A percentile compares a stretch with the other conserved stretches of the same genome.
Evolutionary conservation across 1,140 invertebrate genomes (phyloP).

Genomic region (Asbolus verrucosus): DNA sequence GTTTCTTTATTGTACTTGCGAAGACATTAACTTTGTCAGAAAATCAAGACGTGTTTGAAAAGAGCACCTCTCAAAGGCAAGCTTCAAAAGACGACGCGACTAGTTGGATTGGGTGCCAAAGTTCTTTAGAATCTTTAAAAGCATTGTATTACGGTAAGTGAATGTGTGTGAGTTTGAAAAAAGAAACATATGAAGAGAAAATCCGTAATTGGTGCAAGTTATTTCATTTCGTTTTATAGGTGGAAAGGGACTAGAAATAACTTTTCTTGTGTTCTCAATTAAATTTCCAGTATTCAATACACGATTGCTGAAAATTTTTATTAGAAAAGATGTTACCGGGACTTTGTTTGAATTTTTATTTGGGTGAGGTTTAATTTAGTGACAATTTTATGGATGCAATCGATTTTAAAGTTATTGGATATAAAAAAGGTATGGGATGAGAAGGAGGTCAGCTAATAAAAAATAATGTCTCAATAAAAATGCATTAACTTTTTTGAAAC

Average conservation of each 20-base stretch:
- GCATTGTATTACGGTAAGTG: background rate
- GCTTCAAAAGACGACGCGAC: constrained; percentile 13
- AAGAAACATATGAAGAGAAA: too few species aligned
- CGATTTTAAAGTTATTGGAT: constrained; percentile 19
- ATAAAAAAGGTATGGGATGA: constrained; percentile 1
- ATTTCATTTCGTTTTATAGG: too few species aligned
- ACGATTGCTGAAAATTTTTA: background rate
- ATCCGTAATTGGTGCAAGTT: too few species aligned
- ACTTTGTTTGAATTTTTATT: background rate
- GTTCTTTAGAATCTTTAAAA: constrained; percentile 1
- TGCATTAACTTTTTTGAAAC: constrained; percentile 30
- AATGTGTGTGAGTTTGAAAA: background rate
- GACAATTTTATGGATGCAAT: constrained; percentile 8
- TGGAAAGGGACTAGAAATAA: too few species aligned
- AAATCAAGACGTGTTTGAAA: constrained; percentile 39
- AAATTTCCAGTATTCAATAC: too few species aligned
- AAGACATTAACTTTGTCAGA: constrained; percentile 36
- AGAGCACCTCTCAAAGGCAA: constrained; percentile 17
- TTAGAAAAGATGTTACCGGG: background rate
- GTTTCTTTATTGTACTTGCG: constrained; percentile 32
- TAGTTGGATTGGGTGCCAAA: constrained; percentile 6
- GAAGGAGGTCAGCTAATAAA: constrained; percentile 30
- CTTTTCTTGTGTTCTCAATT: too few species aligned
- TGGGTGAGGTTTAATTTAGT: background rate
- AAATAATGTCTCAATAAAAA: constrained; percentile 35